These are phyloP conservation scores for Nudaria mundana DNA, from an alignment of 2,888 invertebrate genomes.

Conservation along the genomic window DNA sequence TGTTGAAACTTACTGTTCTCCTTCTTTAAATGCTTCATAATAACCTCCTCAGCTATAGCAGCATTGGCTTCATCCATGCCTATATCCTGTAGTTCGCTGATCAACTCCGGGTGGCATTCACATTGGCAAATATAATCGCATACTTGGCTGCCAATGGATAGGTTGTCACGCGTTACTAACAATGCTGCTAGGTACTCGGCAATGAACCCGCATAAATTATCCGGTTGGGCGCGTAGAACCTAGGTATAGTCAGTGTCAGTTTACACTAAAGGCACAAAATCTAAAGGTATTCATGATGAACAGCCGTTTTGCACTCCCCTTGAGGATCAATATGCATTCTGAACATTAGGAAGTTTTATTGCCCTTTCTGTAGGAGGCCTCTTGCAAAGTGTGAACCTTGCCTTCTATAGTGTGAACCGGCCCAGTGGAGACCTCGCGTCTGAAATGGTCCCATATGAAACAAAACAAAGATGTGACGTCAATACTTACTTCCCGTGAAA, in stretches of 20 bases:
- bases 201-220: constrained; percentile 83
- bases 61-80: constrained; percentile 44
- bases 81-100: constrained; percentile 41
- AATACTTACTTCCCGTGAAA: constrained; percentile 84
- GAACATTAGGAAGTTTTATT: not conserved
- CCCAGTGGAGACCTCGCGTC: no score
- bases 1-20: constrained; percentile 40
- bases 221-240: constrained; percentile 86
- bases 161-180: constrained; percentile 83
- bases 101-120: constrained; percentile 42
- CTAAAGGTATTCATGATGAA: no score
- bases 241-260: no score
- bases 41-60: constrained; percentile 34
- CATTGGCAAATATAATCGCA: constrained; percentile 41
- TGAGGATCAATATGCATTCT: not conserved
- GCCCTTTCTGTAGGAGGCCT: no score
- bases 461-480: no score
- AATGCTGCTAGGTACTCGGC: constrained; percentile 85
- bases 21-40: constrained; percentile 40
- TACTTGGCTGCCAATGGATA: constrained; percentile 48
- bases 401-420: no score
- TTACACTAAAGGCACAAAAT: no score
- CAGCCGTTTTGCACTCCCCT: no score
- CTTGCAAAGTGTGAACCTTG: no score
- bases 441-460: no score